A percentile compares a stretch with the other conserved stretches of the same genome.
phyloP scores from a whole-genome alignment of 2,888 invertebrate genomes.

The Drosophila gaucha region DNA sequence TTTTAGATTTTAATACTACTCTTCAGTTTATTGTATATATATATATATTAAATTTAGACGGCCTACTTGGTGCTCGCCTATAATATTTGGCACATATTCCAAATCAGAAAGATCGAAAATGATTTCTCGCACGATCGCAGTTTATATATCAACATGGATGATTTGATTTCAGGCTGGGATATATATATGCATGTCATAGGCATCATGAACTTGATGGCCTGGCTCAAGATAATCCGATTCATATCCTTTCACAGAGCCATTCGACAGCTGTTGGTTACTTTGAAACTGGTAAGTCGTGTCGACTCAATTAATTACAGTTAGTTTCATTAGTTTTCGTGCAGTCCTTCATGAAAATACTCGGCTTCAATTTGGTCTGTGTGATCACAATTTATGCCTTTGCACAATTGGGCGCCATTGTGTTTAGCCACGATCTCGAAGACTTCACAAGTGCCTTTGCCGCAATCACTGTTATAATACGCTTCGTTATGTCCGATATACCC shows the following conservation, averaged over 20 bases:
- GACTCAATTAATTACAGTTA: too few species aligned
- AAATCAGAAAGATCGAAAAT: neutral
- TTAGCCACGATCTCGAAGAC: neutral
- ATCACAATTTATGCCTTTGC: neutral
- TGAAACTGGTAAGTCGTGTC: slow-evolving; percentile 15
- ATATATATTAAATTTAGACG: too few species aligned
- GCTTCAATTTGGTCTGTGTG: slow-evolving; percentile 5
- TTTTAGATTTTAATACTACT: neutral
- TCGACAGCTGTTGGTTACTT: neutral
- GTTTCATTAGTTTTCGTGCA: slow-evolving; percentile 1
- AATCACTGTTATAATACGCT: neutral
- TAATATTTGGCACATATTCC: slow-evolving; percentile 24
- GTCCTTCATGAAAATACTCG: slow-evolving; percentile 9
- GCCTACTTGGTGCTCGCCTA: slow-evolving; percentile 4
- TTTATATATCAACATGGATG: slow-evolving; percentile 18
- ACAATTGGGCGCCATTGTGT: slow-evolving; percentile 15
- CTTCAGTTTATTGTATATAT: neutral
- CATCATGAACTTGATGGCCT: neutral
- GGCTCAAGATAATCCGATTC: slow-evolving; percentile 28
- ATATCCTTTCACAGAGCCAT: slow-evolving; percentile 27
- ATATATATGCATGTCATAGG: slow-evolving; percentile 1
- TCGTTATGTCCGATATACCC: slow-evolving; percentile 7
- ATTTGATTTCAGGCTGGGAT: neutral
- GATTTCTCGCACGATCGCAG: neutral
- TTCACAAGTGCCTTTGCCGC: neutral